Base-by-base conservation (phyloP, 2,888 invertebrate species). In the Gymnoscelis rufifasciata region DNA sequence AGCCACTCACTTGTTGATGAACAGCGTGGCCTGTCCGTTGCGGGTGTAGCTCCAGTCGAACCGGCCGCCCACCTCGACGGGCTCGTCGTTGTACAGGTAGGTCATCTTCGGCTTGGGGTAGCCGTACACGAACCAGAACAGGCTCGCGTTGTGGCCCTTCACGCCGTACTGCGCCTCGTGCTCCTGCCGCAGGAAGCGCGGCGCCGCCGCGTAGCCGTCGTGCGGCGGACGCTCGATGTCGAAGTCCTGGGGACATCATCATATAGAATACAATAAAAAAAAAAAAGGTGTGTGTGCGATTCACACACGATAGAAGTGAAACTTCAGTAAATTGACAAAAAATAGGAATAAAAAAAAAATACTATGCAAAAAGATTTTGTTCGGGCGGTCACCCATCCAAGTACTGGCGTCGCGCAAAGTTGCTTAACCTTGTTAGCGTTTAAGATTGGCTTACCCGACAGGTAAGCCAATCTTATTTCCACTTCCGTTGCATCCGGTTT, bases 61-160 rank as follows among this genome's bases (percentile, higher is more conserved):
- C 47, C 95, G 82, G 7, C 96, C 96, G 0, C 96, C 96, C 46
- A 93, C 90, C 62, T 95, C 94, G 40, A 97, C 92, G 0, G 92
- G 89, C 64, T 94, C 92, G 58, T 95, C 96, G 66, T 97, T 94
- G 83, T 95, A 96, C 73, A 92, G 94, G 87, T 95, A 98, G 2
- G 92, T 91, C 91, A 98, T 94, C 74, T 93, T 94, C 1, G 99
- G 99, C 75, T 97, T 97, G 0, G 99, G 99, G 82, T 97, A 97
- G 0, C 98, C 98, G 71, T 97, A 96, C 8, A 98, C 95, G 78
- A 95, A 97, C 94, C 98, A 96, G 83, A 95, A 95, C 43, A 99
- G 87, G 69, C 94, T 96, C 10, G 93, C 93, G 61, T 96, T 96
- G 74, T 97, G 96, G 15, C 95, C 95, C 73, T 97, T 96, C 6